These are phyloP conservation scores for Auanema sp. DNA, from an alignment of 2,888 invertebrate species.

Conservation along the genomic window DNA sequence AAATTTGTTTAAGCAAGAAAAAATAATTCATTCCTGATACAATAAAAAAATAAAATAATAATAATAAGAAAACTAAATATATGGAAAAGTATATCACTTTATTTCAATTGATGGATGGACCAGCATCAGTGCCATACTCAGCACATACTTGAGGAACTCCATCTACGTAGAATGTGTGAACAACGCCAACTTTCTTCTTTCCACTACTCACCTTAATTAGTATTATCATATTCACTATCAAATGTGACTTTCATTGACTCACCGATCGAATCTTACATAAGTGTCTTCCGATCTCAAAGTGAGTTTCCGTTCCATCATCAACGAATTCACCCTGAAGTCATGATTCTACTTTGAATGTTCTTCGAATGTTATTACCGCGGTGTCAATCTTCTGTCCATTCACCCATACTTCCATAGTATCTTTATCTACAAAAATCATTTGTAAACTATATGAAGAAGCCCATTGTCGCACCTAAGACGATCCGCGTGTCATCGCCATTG, in stretches of 20 bases:
- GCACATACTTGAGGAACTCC: constrained; percentile 10
- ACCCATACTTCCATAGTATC: constrained; percentile 78
- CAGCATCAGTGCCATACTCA: too few relatives aligned
- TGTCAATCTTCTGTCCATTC: constrained; percentile 75
- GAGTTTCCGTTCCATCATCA: constrained; percentile 82
- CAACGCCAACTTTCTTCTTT: constrained; percentile 67
- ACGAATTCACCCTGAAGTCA: constrained; percentile 77
- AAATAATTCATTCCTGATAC: too few relatives aligned
- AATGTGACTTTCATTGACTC: constrained; percentile 12
- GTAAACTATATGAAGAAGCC: too few relatives aligned
- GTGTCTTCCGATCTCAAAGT: constrained; percentile 72
- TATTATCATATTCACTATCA: too few relatives aligned
- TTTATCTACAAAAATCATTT: constrained; percentile 71
- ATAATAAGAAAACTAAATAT: too few relatives aligned
- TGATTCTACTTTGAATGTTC: constrained; percentile 14
- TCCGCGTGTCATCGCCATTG: constrained; percentile 67
- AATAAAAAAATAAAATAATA: too few relatives aligned
- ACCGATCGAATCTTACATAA: constrained; percentile 49
- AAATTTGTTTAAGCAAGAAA: too few relatives aligned
- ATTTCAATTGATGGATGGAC: too few relatives aligned
- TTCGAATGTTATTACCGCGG: constrained; percentile 68
- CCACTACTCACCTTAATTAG: constrained; percentile 60
- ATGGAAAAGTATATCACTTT: too few relatives aligned
- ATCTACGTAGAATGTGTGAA: constrained; percentile 55
- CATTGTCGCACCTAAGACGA: constrained; percentile 77